Conservation (phyloP, 2,888 invertebrate species). For the Drosophila affinis region DNA sequence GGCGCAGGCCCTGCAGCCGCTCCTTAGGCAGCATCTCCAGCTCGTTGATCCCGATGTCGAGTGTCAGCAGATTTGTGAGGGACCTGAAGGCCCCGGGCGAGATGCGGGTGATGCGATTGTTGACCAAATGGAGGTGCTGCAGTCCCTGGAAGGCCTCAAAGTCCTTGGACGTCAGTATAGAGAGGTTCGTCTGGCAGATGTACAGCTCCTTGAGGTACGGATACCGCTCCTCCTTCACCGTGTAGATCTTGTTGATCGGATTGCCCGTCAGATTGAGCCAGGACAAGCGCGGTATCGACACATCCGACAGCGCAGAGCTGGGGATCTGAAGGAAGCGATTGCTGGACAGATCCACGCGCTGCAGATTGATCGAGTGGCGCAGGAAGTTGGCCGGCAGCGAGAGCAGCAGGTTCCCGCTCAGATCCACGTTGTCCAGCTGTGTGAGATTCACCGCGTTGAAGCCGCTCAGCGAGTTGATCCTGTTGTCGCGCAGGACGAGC, state of each 20-base stretch:
- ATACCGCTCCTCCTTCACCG: slow-evolving; percentile 89
- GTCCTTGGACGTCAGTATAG: slow-evolving; percentile 92
- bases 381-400: slow-evolving; percentile 93
- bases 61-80: slow-evolving; percentile 89
- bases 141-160: slow-evolving; percentile 92
- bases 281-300: slow-evolving; percentile 88
- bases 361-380: slow-evolving; percentile 88
- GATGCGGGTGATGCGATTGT: slow-evolving; percentile 90
- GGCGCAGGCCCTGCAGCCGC: slow-evolving; percentile 90
- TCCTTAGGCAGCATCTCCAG: slow-evolving; percentile 93
- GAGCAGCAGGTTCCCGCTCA: slow-evolving; percentile 90
- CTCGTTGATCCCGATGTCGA: slow-evolving; percentile 93
- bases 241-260: slow-evolving; percentile 89
- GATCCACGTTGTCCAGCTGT: slow-evolving; percentile 89
- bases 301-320: slow-evolving; percentile 88
- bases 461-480: slow-evolving; percentile 89
- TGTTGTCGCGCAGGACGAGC: slow-evolving; percentile 90
- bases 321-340: slow-evolving; percentile 93
- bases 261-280: slow-evolving; percentile 93
- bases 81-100: slow-evolving; percentile 93
- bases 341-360: slow-evolving; percentile 90
- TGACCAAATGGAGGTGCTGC: slow-evolving; percentile 89
- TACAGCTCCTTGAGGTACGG: slow-evolving; percentile 92
- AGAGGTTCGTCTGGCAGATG: slow-evolving; percentile 91
- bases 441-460: slow-evolving; percentile 91